Conservation (phyloP, 1,140 invertebrate genomes). For the Macrocentrus cingulum region DNA sequence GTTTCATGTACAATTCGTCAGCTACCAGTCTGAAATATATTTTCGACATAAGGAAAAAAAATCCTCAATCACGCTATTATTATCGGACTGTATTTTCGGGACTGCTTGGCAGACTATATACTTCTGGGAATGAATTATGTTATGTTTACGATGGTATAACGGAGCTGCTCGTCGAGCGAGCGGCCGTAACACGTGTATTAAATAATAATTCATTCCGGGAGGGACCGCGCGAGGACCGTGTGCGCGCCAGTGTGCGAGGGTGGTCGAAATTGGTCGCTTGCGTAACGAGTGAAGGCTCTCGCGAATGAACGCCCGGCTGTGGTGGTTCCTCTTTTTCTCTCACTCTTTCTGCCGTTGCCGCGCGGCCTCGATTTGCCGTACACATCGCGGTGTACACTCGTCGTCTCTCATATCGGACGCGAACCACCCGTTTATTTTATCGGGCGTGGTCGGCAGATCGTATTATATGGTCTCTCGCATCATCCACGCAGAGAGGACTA, state of each 20-base stretch:
- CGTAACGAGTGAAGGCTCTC: slow-evolving; percentile 28
- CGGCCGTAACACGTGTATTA: slow-evolving; percentile 30
- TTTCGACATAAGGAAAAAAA: background rate
- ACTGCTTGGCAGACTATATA: slow-evolving; percentile 8
- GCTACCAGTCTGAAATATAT: too few relatives aligned
- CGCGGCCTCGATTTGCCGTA: background rate
- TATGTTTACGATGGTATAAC: slow-evolving; percentile 35
- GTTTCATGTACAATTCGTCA: too few relatives aligned
- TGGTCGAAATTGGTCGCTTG: slow-evolving; percentile 32
- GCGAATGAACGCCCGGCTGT: slow-evolving; percentile 16
- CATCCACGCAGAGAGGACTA: background rate
- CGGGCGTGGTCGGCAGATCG: slow-evolving; percentile 29
- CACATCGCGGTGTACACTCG: background rate
- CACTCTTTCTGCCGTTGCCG: background rate
- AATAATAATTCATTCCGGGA: slow-evolving; percentile 35
- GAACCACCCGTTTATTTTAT: slow-evolving; percentile 24
- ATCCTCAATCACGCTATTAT: slow-evolving; percentile 2
- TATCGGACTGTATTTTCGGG: slow-evolving; percentile 24
- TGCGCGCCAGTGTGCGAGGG: slow-evolving; percentile 11
- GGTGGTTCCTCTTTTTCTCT: slow-evolving; percentile 3
- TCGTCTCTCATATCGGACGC: background rate
- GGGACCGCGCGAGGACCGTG: slow-evolving; percentile 4
- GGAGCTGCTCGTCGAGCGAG: slow-evolving; percentile 9
- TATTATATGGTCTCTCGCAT: slow-evolving; percentile 12
- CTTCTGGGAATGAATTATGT: slow-evolving; percentile 32